A percentile compares a stretch with the other conserved stretches of the same genome.
These are phyloP conservation scores for Lottia gigantea DNA, from an alignment of 2,888 invertebrate species.

Conservation along the genomic window DNA sequence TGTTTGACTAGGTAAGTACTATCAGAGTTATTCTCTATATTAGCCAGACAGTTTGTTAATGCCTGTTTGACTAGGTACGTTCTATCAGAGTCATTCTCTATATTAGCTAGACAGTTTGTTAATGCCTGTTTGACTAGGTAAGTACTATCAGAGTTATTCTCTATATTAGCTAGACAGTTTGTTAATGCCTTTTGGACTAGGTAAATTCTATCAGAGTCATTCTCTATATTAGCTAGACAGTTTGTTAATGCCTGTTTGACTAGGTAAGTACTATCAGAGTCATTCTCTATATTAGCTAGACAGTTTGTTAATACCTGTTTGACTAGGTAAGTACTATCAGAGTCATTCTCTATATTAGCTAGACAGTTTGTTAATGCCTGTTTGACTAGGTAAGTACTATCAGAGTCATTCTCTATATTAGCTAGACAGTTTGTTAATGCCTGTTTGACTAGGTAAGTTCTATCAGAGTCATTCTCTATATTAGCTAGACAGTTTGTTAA, in stretches of 20 bases:
- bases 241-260: conserved; percentile 65
- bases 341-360: conserved; percentile 56
- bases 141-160: too few species aligned
- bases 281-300: conserved; percentile 54
- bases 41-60: conserved; percentile 64
- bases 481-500: conserved; percentile 64
- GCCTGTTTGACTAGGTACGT: conserved; percentile 58
- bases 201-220: too few species aligned
- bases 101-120: conserved; percentile 63
- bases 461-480: too few species aligned
- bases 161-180: conserved; percentile 58
- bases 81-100: too few species aligned
- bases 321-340: conserved; percentile 58
- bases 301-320: conserved; percentile 64
- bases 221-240: conserved; percentile 57
- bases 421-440: conserved; percentile 26
- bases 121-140: conserved; percentile 62
- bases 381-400: conserved; percentile 60
- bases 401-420: too few species aligned
- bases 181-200: conserved; percentile 58
- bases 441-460: conserved; percentile 61
- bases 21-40: too few species aligned
- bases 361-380: conserved; percentile 62
- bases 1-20: conserved; percentile 58
- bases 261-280: too few species aligned